phyloP scores from a whole-genome alignment of 2,113 vertebrate species.

The Stegostoma tigrinum region DNA sequence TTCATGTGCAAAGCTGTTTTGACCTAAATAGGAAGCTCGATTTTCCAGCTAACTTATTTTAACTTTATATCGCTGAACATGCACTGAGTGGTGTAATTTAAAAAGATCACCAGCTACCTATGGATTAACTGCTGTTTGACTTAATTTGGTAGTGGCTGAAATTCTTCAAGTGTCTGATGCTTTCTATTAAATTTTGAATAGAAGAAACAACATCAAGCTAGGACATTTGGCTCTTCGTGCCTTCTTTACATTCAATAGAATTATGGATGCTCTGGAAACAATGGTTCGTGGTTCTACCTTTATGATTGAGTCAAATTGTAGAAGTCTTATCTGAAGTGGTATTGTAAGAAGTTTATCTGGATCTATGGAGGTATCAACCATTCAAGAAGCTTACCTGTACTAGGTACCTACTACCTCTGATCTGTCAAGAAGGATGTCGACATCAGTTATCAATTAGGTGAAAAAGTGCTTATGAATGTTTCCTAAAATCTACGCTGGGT shows the following conservation, averaged over 20 bases:
- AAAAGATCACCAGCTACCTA: too few species aligned
- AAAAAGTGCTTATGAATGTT: not conserved
- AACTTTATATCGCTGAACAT: too few species aligned
- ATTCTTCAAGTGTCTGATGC: too few species aligned
- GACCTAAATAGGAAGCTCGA: too few species aligned
- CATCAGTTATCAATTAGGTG: not conserved
- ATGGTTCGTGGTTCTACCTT: too few species aligned
- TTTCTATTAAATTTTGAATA: too few species aligned
- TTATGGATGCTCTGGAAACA: not conserved
- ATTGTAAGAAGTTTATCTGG: not conserved
- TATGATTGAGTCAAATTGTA: too few species aligned
- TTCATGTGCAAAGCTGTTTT: too few species aligned
- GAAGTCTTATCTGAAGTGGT: not conserved
- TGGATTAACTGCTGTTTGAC: too few species aligned
- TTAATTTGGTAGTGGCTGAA: too few species aligned
- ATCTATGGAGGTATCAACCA: not conserved
- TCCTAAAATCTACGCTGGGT: not conserved
- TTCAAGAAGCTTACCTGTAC: not conserved
- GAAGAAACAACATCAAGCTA: not conserved
- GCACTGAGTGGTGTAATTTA: too few species aligned
- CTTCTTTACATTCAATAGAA: not conserved
- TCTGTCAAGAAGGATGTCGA: not conserved
- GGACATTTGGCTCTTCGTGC: not conserved
- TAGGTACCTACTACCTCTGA: not conserved
- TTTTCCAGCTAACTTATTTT: too few species aligned